phyloP scores from a whole-genome alignment of 2,888 invertebrate species.

The Dicyrtomina minuta region DNA sequence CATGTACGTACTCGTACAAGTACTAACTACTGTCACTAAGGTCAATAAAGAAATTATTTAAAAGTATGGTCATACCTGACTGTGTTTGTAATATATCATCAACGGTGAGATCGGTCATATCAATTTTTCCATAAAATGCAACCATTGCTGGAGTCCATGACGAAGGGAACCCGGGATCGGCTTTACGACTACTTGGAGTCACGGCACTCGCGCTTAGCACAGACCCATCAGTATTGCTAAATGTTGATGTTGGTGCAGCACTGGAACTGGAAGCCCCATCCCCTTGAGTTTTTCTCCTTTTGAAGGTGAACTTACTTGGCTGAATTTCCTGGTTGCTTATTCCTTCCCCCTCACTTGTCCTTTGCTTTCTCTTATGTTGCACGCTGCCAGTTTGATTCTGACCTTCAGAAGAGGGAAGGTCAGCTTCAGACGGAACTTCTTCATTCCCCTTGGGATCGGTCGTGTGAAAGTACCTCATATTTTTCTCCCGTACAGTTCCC shows the following conservation, averaged over 20 bases:
- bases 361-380: background rate
- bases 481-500: background rate
- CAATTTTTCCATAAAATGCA: slow-evolving; percentile 8
- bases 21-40: no score
- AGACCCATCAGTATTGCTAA: no score
- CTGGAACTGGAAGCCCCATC: no score
- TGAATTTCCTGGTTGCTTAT: background rate
- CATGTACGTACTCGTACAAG: no score
- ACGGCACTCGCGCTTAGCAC: no score
- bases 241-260: no score
- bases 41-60: no score
- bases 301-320: no score
- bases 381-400: background rate
- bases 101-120: background rate
- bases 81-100: background rate
- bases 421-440: no score
- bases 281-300: no score
- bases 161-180: background rate
- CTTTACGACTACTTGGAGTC: no score
- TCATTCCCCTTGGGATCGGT: background rate
- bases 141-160: slow-evolving; percentile 6
- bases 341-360: background rate
- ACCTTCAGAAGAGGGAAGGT: background rate
- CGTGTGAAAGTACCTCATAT: background rate
- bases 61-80: background rate